These are phyloP conservation scores for Ptychochromis oligacanthus DNA, from an alignment of 2,113 vertebrate species.

Conservation along the genomic window DNA sequence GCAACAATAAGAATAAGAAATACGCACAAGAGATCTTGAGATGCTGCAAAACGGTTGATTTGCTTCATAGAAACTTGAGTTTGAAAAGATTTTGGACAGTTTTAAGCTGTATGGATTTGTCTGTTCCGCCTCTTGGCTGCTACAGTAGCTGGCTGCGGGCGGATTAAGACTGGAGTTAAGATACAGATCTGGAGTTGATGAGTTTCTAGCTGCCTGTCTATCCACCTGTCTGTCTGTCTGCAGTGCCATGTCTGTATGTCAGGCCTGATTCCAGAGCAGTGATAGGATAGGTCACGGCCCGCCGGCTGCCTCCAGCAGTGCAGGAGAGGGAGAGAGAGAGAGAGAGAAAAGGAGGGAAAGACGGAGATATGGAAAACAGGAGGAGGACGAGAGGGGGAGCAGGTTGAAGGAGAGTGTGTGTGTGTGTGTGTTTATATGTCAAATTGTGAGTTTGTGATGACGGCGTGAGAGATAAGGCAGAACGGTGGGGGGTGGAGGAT, in stretches of 20 bases:
- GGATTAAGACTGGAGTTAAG: constrained; percentile 59
- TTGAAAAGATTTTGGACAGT: constrained; percentile 19
- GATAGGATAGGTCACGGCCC: constrained; percentile 49
- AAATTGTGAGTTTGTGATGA: constrained; percentile 46
- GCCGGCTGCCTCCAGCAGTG: constrained; percentile 31
- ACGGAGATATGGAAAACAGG: neutral
- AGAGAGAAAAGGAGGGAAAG: neutral
- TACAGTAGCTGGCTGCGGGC: constrained; percentile 39
- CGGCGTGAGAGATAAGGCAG: constrained; percentile 49
- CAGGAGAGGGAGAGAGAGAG: neutral
- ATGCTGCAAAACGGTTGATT: neutral
- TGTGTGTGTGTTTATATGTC: constrained; percentile 38
- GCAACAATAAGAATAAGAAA: neutral
- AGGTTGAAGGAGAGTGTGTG: constrained; percentile 38
- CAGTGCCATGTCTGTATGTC: constrained; percentile 8
- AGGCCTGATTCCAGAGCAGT: constrained; percentile 20
- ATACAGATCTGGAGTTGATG: constrained; percentile 57
- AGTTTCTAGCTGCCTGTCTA: constrained; percentile 24
- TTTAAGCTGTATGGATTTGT: constrained; percentile 51
- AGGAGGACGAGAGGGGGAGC: neutral
- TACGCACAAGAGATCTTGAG: neutral
- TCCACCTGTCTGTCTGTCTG: constrained; percentile 30
- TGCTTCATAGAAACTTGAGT: constrained; percentile 26
- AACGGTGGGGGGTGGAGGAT: constrained; percentile 22
- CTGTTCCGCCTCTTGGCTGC: constrained; percentile 45